Conservation (phyloP, 2,888 invertebrate genomes). For the Oxytorus armatus region DNA sequence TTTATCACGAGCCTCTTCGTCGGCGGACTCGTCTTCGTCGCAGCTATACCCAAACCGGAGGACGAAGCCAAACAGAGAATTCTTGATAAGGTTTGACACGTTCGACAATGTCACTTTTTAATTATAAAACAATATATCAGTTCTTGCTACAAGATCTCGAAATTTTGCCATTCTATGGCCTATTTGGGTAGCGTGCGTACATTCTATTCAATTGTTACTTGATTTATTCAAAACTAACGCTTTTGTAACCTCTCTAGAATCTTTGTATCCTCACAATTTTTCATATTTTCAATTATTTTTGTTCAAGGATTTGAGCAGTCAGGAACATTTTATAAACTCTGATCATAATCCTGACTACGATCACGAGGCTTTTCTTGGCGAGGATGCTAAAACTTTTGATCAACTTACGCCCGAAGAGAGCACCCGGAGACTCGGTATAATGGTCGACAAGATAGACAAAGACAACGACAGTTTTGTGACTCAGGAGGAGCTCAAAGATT, state of each 20-base stretch:
- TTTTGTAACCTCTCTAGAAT: conserved; percentile 38
- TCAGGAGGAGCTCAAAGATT: conserved; percentile 95
- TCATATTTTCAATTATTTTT: neutral
- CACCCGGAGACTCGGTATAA: conserved; percentile 93
- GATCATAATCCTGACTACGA: conserved; percentile 96
- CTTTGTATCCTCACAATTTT: no score
- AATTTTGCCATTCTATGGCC: no score
- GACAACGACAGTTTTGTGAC: conserved; percentile 93
- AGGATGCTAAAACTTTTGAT: conserved; percentile 97
- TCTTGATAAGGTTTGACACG: conserved; percentile 85
- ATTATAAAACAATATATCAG: neutral
- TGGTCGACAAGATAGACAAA: conserved; percentile 96
- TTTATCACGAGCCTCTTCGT: conserved; percentile 54
- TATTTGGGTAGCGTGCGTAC: no score
- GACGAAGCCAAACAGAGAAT: conserved; percentile 87
- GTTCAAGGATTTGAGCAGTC: conserved; percentile 89
- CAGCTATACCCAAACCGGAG: conserved; percentile 90
- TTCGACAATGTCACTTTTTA: conserved; percentile 2
- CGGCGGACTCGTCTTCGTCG: conserved; percentile 72
- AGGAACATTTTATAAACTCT: conserved; percentile 92
- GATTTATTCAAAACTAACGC: neutral
- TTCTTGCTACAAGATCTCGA: no score
- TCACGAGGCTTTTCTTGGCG: conserved; percentile 98
- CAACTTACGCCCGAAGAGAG: conserved; percentile 98
- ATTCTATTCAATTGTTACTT: no score